Conservation (phyloP, 2,888 invertebrate species). For the Ophioninae sp. region DNA sequence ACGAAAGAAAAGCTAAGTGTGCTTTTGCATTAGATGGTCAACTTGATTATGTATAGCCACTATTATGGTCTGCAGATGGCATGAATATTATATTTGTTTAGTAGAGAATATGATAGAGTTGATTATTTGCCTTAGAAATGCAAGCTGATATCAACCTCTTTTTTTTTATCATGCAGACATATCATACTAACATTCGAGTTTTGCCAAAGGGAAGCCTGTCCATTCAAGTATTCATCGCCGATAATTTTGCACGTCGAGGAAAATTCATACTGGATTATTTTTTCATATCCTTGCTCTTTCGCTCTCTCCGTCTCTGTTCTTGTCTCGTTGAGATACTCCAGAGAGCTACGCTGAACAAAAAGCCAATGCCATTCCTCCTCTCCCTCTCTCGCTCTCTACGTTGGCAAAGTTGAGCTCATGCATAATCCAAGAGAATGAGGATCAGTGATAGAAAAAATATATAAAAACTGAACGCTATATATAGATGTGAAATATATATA, state of each 20-base stretch:
- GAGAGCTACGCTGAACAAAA: conserved; percentile 48
- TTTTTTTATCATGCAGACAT: not conserved
- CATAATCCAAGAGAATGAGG: conserved; percentile 69
- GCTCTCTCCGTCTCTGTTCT: conserved; percentile 3
- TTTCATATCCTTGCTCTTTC: not conserved
- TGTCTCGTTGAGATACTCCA: conserved; percentile 9
- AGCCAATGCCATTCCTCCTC: conserved; percentile 51
- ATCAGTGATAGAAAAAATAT: conserved; percentile 24
- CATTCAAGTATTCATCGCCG: conserved; percentile 8
- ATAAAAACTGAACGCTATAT: conserved; percentile 34
- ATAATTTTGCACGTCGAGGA: not conserved
- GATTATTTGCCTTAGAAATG: not conserved
- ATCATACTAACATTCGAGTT: not conserved
- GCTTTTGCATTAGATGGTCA: no score
- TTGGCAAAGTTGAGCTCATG: conserved; percentile 62
- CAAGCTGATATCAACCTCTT: not conserved
- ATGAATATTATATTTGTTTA: not conserved
- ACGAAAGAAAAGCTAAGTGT: no score
- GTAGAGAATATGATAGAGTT: not conserved
- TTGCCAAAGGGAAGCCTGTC: not conserved
- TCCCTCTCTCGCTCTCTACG: not conserved
- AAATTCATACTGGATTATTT: conserved; percentile 11
- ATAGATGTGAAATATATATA: conserved; percentile 7
- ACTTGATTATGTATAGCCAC: no score
- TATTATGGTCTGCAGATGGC: no score